phyloP scores from a whole-genome alignment of 2,113 vertebrate species.

The Aix galericulata region DNA sequence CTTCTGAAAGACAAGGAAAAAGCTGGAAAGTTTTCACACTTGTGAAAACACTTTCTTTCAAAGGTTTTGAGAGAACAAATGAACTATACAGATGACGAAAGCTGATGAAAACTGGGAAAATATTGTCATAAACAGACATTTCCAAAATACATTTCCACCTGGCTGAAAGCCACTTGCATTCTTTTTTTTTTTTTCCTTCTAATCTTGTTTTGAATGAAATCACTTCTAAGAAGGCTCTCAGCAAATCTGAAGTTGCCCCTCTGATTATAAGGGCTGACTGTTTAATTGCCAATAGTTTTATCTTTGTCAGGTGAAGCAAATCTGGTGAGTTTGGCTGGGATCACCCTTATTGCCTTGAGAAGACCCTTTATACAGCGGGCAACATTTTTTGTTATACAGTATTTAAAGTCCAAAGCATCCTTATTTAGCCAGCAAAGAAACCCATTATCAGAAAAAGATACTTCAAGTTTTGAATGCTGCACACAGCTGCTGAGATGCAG shows the following conservation, averaged over 20 bases:
- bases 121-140: slow-evolving; percentile 18
- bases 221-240: neutral
- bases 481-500: accelerated
- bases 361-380: neutral
- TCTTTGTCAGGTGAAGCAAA: neutral
- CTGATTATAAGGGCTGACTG: neutral
- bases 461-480: neutral
- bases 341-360: neutral
- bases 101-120: slow-evolving; percentile 10
- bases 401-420: neutral
- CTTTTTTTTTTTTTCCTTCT: neutral
- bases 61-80: slow-evolving; percentile 24
- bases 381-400: neutral
- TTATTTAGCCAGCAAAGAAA: neutral
- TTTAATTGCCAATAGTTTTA: neutral
- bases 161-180: neutral
- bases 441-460: neutral
- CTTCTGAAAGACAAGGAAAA: neutral
- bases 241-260: neutral
- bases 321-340: neutral
- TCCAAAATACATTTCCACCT: slow-evolving; percentile 32
- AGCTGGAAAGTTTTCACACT: neutral
- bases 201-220: neutral
- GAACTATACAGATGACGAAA: slow-evolving; percentile 20
- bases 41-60: slow-evolving; percentile 17